phyloP scores from a whole-genome alignment of 2,113 vertebrate species.

The Sylvietta virens region DNA sequence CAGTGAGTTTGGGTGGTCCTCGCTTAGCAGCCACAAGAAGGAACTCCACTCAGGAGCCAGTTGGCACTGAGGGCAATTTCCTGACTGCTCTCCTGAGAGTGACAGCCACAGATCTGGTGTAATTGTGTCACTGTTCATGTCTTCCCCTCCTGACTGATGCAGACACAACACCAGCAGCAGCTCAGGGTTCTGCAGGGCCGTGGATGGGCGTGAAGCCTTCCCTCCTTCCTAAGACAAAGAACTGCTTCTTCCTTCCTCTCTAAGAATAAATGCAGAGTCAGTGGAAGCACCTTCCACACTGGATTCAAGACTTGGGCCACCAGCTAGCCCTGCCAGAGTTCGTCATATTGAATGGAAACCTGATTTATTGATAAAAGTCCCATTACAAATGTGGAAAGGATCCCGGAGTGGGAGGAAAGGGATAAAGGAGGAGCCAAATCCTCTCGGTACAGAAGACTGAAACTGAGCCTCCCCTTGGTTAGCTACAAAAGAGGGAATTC shows the following conservation, averaged over 20 bases:
- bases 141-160: background rate
- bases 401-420: background rate
- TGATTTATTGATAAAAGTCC: background rate
- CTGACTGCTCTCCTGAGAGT: background rate
- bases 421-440: background rate
- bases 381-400: background rate
- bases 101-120: background rate
- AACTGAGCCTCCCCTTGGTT: background rate
- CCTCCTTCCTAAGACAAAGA: background rate
- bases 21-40: background rate
- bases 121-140: background rate
- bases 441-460: background rate
- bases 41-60: background rate
- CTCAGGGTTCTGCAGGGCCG: background rate
- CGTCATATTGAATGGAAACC: background rate
- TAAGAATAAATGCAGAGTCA: background rate
- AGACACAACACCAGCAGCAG: background rate
- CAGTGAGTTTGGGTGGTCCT: background rate
- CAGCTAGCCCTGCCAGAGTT: background rate
- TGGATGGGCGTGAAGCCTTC: background rate
- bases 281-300: background rate
- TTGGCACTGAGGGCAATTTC: background rate
- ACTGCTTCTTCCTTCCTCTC: background rate
- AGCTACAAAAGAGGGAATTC: background rate
- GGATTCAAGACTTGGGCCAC: background rate